A percentile compares a stretch with the other conserved stretches of the same genome.
These are phyloP conservation scores for Suncus etruscus DNA, from an alignment of 2,113 vertebrate genomes.

Conservation along the genomic window DNA sequence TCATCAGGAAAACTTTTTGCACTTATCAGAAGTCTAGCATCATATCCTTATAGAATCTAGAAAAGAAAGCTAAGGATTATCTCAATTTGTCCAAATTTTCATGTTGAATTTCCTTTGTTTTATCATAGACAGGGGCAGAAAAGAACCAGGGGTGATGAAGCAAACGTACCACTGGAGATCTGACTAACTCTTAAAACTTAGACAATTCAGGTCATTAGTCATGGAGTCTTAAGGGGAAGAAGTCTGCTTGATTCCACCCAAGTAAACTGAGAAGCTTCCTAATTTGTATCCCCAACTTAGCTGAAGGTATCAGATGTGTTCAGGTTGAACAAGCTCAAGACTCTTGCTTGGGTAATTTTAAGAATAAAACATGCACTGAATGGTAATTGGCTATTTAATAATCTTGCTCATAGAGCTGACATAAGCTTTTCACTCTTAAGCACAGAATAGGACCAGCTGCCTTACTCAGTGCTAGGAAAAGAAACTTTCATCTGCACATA, in stretches of 20 bases:
- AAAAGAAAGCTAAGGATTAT: conserved; percentile 38
- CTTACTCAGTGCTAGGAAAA: conserved; percentile 47
- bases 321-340: conserved; percentile 76
- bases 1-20: conserved; percentile 7
- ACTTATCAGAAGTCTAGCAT: not conserved
- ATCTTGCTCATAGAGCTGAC: conserved; percentile 55
- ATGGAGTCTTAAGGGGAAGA: conserved; percentile 17
- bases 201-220: conserved; percentile 72
- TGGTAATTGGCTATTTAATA: conserved; percentile 81
- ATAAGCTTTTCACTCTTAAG: conserved; percentile 67
- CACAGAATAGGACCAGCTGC: conserved; percentile 54
- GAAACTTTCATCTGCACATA: conserved; percentile 62
- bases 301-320: conserved; percentile 75
- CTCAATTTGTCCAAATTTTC: conserved; percentile 48
- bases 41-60: not conserved
- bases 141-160: conserved; percentile 44
- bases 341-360: conserved; percentile 78
- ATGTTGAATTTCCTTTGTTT: not conserved
- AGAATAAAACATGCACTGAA: conserved; percentile 71
- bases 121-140: not conserved
- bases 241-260: conserved; percentile 39
- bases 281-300: conserved; percentile 68
- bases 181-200: conserved; percentile 58
- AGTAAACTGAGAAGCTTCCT: conserved; percentile 63
- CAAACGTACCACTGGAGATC: conserved; percentile 20